Evolutionary conservation across 1,140 invertebrate genomes (phyloP).

Genomic region (Notospermus geniculatus): DNA sequence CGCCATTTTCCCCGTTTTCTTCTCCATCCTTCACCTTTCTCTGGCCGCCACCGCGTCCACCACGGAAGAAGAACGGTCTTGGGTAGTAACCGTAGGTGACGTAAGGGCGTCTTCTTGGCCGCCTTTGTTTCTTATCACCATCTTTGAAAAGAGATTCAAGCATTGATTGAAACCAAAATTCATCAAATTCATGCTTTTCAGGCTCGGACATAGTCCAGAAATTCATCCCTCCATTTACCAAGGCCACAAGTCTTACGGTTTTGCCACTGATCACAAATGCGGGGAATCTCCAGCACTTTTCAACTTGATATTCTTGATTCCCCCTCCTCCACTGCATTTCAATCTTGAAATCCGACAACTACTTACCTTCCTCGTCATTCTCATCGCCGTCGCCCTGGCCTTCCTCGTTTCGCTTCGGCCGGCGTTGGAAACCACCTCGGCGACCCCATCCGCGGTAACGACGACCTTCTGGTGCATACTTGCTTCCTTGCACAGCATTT

Average conservation of each 20-base stretch:
- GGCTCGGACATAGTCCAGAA: too few species aligned
- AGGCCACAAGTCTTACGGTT: too few species aligned
- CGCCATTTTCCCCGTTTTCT: conserved; percentile 9
- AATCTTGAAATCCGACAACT: too few species aligned
- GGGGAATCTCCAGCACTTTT: too few species aligned
- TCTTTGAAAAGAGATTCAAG: too few species aligned
- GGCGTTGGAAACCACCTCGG: neutral
- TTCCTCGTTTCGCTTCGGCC: conserved; percentile 9
- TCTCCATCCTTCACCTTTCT: conserved; percentile 10
- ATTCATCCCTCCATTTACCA: too few species aligned
- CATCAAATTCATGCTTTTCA: too few species aligned
- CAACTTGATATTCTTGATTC: too few species aligned
- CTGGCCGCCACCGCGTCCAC: neutral
- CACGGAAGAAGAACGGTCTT: neutral
- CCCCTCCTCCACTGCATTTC: too few species aligned
- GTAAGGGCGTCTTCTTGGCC: neutral
- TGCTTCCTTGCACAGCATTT: conserved; percentile 89
- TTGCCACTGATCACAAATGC: too few species aligned
- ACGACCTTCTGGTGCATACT: conserved; percentile 91
- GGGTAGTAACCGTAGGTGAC: neutral
- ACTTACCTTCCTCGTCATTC: too few species aligned
- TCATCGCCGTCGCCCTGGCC: conserved; percentile 13
- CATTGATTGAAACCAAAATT: too few species aligned
- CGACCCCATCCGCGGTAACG: conserved; percentile 61
- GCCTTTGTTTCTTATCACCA: neutral